Conservation (phyloP, 2,113 vertebrate genomes). For the Halichoerus grypus region DNA sequence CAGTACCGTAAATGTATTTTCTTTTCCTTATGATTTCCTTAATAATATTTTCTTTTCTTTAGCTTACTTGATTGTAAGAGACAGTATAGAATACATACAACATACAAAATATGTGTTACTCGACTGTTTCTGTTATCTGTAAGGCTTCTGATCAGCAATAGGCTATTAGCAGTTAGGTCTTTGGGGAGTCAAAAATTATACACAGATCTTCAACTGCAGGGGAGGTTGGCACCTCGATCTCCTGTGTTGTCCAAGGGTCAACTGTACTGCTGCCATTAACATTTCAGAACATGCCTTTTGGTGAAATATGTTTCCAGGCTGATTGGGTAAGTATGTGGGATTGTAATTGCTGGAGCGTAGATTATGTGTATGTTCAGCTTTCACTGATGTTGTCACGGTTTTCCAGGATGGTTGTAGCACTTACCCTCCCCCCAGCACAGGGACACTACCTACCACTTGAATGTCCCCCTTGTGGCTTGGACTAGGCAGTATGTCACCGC, state of each 20-base stretch:
- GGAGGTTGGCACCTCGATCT: neutral
- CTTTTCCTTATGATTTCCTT: neutral
- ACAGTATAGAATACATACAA: neutral
- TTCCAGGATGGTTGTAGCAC: neutral
- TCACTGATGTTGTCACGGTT: neutral
- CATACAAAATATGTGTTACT: neutral
- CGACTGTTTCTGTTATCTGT: neutral
- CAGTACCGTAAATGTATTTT: neutral
- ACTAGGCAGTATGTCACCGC: neutral
- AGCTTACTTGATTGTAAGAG: neutral
- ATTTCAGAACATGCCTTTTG: neutral
- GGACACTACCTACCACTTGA: neutral
- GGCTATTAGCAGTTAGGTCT: neutral
- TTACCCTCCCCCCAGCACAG: neutral
- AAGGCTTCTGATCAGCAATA: neutral
- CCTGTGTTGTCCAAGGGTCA: neutral
- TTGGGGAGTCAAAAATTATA: neutral
- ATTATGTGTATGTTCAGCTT: neutral
- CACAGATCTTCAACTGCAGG: neutral
- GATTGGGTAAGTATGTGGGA: rapidly evolving
- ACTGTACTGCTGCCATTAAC: neutral
- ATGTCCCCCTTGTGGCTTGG: neutral
- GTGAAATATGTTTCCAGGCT: neutral
- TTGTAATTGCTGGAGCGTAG: neutral
- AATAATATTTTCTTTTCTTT: neutral